Percentiles rank a stretch among this genome's conserved stretches.
phyloP scores from a whole-genome alignment of 92 coral and sea anemone species.

The Palythoa caribaeorum region DNA sequence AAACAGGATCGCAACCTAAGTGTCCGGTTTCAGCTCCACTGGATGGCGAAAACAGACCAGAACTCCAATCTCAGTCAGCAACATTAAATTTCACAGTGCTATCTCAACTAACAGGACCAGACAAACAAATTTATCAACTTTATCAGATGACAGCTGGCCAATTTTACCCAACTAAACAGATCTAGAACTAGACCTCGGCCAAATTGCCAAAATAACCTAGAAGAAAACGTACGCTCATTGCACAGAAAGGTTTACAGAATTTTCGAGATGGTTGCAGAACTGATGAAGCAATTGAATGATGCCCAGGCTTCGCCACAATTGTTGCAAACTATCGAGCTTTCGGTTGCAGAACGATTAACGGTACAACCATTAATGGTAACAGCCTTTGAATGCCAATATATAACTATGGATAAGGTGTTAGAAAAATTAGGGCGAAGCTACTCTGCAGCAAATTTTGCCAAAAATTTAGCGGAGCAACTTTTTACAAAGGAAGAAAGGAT shows the following conservation, averaged over 20 bases:
- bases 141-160: no score
- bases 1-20: no score
- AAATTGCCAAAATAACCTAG: background rate
- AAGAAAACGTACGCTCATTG: background rate
- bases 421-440: conserved; percentile 28
- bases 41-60: no score
- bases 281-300: background rate
- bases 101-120: no score
- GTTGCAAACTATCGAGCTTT: background rate
- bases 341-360: no score
- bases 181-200: background rate
- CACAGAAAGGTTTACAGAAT: background rate
- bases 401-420: background rate
- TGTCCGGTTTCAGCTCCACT: no score
- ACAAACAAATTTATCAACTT: no score
- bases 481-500: conserved; percentile 6
- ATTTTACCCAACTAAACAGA: background rate
- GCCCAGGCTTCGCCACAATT: background rate
- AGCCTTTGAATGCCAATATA: background rate
- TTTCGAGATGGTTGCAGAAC: background rate
- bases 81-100: no score
- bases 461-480: conserved; percentile 3
- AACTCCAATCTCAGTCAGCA: no score
- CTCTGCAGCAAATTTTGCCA: background rate
- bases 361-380: no score